Conservation (phyloP, 2,113 vertebrate species). For the Potamarius usumacintae region DNA sequence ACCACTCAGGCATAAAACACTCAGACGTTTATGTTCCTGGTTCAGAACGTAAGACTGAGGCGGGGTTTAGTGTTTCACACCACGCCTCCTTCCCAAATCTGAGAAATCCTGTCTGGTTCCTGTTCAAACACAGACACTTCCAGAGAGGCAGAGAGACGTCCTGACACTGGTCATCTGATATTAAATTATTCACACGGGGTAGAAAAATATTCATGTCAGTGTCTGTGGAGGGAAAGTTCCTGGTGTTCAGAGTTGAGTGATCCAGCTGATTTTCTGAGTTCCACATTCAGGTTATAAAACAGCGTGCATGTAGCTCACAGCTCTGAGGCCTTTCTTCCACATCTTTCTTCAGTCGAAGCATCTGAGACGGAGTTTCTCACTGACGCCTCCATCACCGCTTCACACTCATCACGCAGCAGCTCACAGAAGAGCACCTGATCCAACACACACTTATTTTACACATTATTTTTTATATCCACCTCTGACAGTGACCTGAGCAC, state of each 20-base stretch:
- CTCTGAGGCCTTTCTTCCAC: no score
- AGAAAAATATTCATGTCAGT: background rate
- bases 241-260: background rate
- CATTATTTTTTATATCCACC: no score
- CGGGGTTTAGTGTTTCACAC: background rate
- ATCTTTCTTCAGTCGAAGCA: no score
- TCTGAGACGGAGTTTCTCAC: no score
- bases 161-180: background rate
- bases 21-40: background rate
- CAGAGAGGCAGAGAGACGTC: background rate
- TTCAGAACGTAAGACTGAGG: background rate
- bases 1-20: constrained; percentile 12
- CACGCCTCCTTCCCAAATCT: background rate
- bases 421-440: background rate
- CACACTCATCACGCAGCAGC: background rate
- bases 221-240: background rate
- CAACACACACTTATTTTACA: background rate
- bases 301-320: no score
- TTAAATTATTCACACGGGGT: background rate
- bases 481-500: no score
- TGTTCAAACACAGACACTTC: background rate
- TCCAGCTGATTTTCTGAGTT: background rate
- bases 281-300: background rate
- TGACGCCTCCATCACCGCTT: no score
- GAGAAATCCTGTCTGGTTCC: background rate